These are phyloP conservation scores for Vulpes vulpes DNA, from an alignment of 2,113 vertebrate genomes.

Conservation along the genomic window DNA sequence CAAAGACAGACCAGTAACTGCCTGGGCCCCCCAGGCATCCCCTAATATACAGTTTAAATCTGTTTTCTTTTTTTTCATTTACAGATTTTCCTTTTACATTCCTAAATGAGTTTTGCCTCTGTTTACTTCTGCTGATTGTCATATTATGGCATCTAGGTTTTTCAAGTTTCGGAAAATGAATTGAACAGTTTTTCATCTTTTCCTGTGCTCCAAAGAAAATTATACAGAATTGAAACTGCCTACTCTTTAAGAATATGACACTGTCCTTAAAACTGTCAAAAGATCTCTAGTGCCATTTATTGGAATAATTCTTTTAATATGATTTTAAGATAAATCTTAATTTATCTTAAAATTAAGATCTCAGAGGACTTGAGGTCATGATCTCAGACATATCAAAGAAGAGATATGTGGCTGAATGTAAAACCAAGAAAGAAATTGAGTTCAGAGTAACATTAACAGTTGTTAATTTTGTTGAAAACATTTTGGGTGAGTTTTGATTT, in stretches of 20 bases:
- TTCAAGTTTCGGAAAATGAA: constrained; percentile 61
- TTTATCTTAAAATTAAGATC: too few species aligned
- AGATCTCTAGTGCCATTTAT: neutral
- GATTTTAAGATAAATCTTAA: neutral
- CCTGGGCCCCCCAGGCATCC: neutral
- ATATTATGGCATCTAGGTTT: constrained; percentile 55
- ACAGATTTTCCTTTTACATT: constrained; percentile 41
- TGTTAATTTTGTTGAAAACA: neutral
- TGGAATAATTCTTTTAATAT: constrained; percentile 38
- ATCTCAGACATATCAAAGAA: neutral
- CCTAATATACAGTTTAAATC: neutral
- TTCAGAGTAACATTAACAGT: neutral
- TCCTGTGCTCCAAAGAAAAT: constrained; percentile 35
- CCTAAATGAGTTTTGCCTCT: constrained; percentile 40
- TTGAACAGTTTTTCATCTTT: constrained; percentile 49
- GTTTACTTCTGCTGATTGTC: constrained; percentile 24
- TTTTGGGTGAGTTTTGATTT: neutral
- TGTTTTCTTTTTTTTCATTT: constrained; percentile 56
- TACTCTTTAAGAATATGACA: constrained; percentile 45
- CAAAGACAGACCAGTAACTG: neutral
- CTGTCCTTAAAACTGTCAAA: constrained; percentile 34
- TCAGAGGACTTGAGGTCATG: too few species aligned
- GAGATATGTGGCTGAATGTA: neutral
- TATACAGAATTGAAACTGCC: constrained; percentile 23
- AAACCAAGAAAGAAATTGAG: neutral